Base-by-base conservation (phyloP, 1,140 invertebrate genomes). In the Atta cephalotes region DNA sequence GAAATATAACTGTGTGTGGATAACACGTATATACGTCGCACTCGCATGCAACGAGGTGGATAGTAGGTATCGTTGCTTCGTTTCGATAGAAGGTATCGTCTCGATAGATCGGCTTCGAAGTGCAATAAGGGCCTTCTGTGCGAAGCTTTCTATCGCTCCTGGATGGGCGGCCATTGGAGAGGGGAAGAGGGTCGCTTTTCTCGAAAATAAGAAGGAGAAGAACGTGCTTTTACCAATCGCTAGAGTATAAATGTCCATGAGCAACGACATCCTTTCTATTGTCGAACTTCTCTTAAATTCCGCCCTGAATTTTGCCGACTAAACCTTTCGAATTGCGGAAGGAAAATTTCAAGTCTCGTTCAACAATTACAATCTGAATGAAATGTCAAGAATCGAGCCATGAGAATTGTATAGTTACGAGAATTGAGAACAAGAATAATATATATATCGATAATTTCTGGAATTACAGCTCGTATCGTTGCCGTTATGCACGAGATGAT, bases 51-150 rank as follows among this genome's bases (percentile, higher is more conserved):
- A 56, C 66, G 68, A 63, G 60, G 28, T 66, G n/a, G 72, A 88
- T 79, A 60, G 66, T 14, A 58, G 71, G 62, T 79, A 66, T 89
- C 87, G 68, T 85, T 85, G 49, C 81, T 66, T 60, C 72, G 66
- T 88, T 60, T 66, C 66, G 66, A 56, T 79, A 62, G 74, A 62
- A 35, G 16, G 79, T 86, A 79, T 80, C 87, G 81, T 78, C 14
- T 56, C 58, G 58, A 21, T 49, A 68, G 35, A 77, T 28, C 82
- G 45, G 74, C 60, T 78, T 62, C 60, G 45, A 79, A 85, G 82
- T 88, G 87, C 84, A 89, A 88, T 89, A 89, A 89, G 74, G 62
- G 66, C 58, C 6, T 53, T 53, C 66, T n/a, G 72, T 45, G 88
- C 70, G 56, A 58, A 88, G 87, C 72, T 88, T 85, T 63, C 88